Percentiles rank a stretch among this genome's conserved stretches.
Conservation (phyloP, 2,888 invertebrate species). For the Spialia ferax region DNA sequence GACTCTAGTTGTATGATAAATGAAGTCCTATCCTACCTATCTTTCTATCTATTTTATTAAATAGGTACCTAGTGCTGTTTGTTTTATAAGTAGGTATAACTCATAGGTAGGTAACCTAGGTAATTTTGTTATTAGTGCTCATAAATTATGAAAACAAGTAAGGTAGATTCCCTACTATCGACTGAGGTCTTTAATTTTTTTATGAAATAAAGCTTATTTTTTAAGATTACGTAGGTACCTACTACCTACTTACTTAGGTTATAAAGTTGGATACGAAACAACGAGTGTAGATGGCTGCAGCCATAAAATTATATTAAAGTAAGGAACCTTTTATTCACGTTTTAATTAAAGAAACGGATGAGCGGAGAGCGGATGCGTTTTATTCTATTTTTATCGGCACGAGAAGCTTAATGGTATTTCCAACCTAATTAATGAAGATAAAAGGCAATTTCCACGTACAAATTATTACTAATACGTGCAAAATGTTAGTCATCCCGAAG, state of each 20-base stretch:
- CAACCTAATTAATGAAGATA: slow-evolving; percentile 45
- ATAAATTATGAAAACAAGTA: too few relatives aligned
- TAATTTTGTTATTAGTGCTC: too few relatives aligned
- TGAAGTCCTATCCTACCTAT: not conserved
- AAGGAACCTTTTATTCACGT: not conserved
- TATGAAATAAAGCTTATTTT: not conserved
- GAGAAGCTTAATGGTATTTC: slow-evolving; percentile 42
- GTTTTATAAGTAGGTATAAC: too few relatives aligned
- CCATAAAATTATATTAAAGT: not conserved
- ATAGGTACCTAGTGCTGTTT: too few relatives aligned
- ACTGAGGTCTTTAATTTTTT: not conserved
- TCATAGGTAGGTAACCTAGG: too few relatives aligned
- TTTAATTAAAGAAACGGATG: slow-evolving; percentile 11
- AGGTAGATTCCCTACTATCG: not conserved
- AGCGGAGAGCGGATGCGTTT: not conserved
- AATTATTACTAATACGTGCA: slow-evolving; percentile 47
- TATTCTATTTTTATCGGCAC: slow-evolving; percentile 29
- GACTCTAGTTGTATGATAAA: not conserved
- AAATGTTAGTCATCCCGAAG: slow-evolving; percentile 59
- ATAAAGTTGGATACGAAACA: not conserved
- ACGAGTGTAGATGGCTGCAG: not conserved
- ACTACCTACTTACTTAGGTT: not conserved
- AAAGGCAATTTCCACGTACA: slow-evolving; percentile 49
- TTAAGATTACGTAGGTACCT: too few relatives aligned
- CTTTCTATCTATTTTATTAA: too few relatives aligned